Evolutionary conservation across 2,113 vertebrate genomes (phyloP).

Genomic region (Oxyura jamaicensis): DNA sequence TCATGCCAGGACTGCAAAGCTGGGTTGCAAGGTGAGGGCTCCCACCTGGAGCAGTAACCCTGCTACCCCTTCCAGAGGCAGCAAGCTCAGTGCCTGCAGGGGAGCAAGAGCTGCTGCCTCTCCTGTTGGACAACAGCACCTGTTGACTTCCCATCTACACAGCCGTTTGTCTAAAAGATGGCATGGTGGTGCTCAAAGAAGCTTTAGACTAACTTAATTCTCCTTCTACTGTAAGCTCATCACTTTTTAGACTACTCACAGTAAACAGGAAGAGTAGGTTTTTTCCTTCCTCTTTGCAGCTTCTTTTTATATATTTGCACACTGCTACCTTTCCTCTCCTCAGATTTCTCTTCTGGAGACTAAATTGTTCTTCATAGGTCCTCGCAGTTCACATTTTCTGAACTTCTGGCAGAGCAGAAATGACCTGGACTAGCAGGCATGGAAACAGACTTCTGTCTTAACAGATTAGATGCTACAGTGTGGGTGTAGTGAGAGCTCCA

Average conservation of each 20-base stretch:
- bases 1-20: background rate
- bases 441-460: background rate
- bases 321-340: background rate
- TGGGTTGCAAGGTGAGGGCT: background rate
- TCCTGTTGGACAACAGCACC: background rate
- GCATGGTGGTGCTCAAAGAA: background rate
- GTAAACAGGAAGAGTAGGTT: slow-evolving; percentile 32
- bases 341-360: background rate
- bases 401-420: background rate
- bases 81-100: background rate
- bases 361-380: background rate
- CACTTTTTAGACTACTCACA: background rate
- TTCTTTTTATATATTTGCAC: slow-evolving; percentile 14
- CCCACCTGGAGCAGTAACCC: background rate
- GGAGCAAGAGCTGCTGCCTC: background rate
- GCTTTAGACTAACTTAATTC: background rate
- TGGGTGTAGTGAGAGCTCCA: slow-evolving; percentile 23
- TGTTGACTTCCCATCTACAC: background rate
- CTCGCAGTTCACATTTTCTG: background rate
- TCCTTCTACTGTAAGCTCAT: background rate
- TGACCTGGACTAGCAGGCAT: slow-evolving; percentile 3
- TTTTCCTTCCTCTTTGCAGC: slow-evolving; percentile 47
- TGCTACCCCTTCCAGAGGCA: background rate
- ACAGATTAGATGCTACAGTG: background rate
- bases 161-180: background rate